Evolutionary conservation across 1,140 invertebrate species (phyloP), one percentile per base, ranked within the genome.

Genomic region (Battus philenor): DNA sequence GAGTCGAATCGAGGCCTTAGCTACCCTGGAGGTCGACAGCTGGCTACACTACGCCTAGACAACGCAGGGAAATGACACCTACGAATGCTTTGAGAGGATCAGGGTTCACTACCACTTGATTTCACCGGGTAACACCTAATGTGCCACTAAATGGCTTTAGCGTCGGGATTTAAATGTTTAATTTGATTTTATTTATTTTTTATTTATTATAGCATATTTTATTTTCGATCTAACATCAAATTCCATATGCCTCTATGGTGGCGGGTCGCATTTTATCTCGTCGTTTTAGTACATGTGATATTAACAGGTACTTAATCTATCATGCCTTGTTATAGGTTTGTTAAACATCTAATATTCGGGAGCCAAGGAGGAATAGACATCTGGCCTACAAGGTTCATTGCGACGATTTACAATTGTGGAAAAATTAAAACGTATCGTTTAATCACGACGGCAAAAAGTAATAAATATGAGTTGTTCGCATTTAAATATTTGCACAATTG

Each of bases 311-410:
- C 63, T 73, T 73, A 73, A 45, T 65, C 77, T 81, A 84, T 54
- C 80, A 82, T 80, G 80, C 78, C 59, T 57, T 55, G 56, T 72
- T 72, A 61, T 44, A 13, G 29, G 50, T 64, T 68, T 53, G 53
- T 63, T 61, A 54, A 59, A 68, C 52, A 66, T 62, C 57, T 54
- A 65, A 53, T 50, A n/a, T 45, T 60, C 50, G 50, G 80, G 77
- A 78, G 76, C 70, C 80, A 73, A 75, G 74, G 75, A 69, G 56
- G 66, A 67, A 68, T 65, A 50, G 30, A 50, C 46, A 54, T 57
- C 10, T 55, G 26, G 22, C 44, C 53, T 59, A 61, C 49, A 31
- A 51, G 38, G 43, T 58, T 67, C 44, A 43, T 34, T 44, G 36
- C 31, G 34, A 62, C 67, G 45, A 36, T 51, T 43, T 64, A 55